phyloP scores from a whole-genome alignment of 2,113 vertebrate genomes.

The Proterorhinus semilunaris region DNA sequence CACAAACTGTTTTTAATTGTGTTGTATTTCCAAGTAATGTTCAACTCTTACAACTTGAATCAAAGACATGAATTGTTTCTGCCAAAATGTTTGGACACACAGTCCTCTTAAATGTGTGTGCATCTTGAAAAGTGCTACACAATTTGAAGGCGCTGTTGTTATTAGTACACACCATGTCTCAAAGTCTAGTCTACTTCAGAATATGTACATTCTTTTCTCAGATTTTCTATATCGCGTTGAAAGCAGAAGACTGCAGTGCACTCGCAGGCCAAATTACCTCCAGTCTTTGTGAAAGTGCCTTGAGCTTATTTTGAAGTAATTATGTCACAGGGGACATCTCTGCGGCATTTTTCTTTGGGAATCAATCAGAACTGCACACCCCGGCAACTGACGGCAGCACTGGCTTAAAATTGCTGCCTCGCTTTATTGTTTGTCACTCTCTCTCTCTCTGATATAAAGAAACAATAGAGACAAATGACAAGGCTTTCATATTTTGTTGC shows the following conservation, averaged over 20 bases:
- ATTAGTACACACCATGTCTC: not conserved
- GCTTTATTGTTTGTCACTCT: slow-evolving; percentile 9
- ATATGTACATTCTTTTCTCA: not conserved
- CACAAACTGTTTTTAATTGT: too few species aligned
- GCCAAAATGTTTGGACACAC: too few species aligned
- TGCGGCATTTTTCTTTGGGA: slow-evolving; percentile 1
- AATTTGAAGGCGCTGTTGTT: too few species aligned
- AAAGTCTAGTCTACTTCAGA: not conserved
- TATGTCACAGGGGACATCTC: slow-evolving; percentile 22
- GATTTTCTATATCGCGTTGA: not conserved
- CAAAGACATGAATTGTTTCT: too few species aligned
- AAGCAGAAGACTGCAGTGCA: not conserved
- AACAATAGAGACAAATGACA: slow-evolving; percentile 13
- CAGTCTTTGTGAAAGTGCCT: not conserved
- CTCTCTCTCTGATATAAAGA: not conserved
- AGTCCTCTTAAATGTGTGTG: too few species aligned
- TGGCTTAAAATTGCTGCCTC: slow-evolving; percentile 4
- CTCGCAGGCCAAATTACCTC: slow-evolving; percentile 5
- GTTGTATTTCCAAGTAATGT: too few species aligned
- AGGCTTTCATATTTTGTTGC: slow-evolving; percentile 3
- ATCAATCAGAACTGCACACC: not conserved
- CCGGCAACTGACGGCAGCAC: slow-evolving; percentile 1
- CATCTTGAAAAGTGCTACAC: too few species aligned
- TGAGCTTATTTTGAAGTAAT: slow-evolving; percentile 22
- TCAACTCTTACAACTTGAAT: too few species aligned